Conservation (phyloP, 1,140 invertebrate genomes). For the Saccostrea glomerata region DNA sequence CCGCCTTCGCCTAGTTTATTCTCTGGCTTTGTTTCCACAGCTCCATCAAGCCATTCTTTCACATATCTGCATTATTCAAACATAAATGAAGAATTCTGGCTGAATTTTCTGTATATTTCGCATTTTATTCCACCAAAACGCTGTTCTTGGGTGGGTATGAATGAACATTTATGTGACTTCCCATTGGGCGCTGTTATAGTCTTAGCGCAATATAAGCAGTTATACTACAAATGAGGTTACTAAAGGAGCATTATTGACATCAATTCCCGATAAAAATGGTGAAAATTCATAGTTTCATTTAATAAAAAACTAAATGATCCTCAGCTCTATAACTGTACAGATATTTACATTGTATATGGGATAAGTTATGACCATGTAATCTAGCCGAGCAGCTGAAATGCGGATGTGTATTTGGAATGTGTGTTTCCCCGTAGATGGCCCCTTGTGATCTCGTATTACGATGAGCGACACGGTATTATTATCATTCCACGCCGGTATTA, state of each 20-base stretch:
- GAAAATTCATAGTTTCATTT: too few species aligned
- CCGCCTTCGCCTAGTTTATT: background rate
- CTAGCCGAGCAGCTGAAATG: background rate
- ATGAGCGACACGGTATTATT: constrained; percentile 37
- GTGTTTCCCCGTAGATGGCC: background rate
- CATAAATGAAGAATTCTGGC: background rate
- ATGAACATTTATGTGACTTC: constrained; percentile 28
- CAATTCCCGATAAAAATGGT: too few species aligned
- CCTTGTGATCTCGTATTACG: constrained; percentile 26
- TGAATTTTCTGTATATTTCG: constrained; percentile 20
- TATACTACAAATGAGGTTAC: constrained; percentile 27
- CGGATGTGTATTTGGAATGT: constrained; percentile 14
- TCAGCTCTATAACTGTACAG: background rate
- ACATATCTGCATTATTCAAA: constrained; percentile 4
- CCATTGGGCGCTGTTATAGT: constrained; percentile 37
- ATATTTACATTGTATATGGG: background rate
- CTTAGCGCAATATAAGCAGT: constrained; percentile 36
- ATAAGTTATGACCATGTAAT: background rate
- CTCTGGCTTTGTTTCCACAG: background rate
- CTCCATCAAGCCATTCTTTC: background rate
- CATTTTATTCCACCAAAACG: constrained; percentile 33
- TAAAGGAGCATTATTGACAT: background rate
- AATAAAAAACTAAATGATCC: background rate
- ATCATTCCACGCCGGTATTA: constrained; percentile 33
- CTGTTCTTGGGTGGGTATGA: constrained; percentile 29